Evolutionary conservation across 1,140 invertebrate genomes (phyloP), one percentile per base, ranked within the genome.

Genomic region (Wasmannia auropunctata): DNA sequence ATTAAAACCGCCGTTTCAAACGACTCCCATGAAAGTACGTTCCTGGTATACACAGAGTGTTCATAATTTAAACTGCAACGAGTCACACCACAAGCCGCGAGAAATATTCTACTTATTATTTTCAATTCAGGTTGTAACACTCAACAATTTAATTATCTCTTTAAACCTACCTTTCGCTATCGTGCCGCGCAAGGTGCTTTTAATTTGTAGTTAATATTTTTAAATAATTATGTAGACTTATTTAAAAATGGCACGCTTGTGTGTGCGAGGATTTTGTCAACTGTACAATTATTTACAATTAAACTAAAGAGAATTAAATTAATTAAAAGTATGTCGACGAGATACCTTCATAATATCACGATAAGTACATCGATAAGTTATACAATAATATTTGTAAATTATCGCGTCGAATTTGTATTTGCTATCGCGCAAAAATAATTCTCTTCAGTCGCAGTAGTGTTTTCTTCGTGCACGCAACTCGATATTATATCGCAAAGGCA

Each of bases 1-100:
- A 81, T 81, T 81, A 58, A 81, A 81, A 72, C 51, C 37, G 19
- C 51, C 54, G 28, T 83, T 83, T 83, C 51, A 83, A 83, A 83
- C 25, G 79, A 74, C 65, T 72, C 34, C 28, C 67, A 43, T 43
- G 67, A 72, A 81, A 81, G 31, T 40, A 10, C 25, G 46, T 56
- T 37, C 25, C 8, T 37, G 25, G 19, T 72, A n/a, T 28, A 37
- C 46, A 19, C 34, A 51, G 22, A 70, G 65, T 70, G 37, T 83
- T 83, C 56, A 83, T 72, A 72, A 83, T 72, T 83, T 58, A 7
- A 56, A 6, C 49, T 43, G 49, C 34, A 40, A 69, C 34, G 37
- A 72, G 65, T 72, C 25, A 22, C 37, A 28, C 49, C 28, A 16
- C 31, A 80, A 80, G 69, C 34, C 63, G 65, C 37, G 49, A 58